A percentile compares a stretch with the other conserved stretches of the same genome.
Evolutionary conservation across 2,113 vertebrate species (phyloP).

Genomic region (Hydrolagus affinis): DNA sequence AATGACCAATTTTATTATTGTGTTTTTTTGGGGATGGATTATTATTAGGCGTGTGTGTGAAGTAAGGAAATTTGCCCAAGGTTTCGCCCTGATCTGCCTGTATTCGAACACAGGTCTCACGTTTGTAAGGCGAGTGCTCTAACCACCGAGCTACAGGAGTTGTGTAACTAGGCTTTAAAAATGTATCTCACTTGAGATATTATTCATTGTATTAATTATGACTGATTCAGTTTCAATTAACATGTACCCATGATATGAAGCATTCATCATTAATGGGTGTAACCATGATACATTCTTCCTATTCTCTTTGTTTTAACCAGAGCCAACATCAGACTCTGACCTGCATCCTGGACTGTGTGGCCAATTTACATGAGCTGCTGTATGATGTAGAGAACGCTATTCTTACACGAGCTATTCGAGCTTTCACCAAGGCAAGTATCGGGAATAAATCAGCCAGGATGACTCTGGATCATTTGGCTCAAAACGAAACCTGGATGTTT

Average conservation of each 20-base stretch:
- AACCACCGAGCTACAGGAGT: no score
- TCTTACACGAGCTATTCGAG: constrained; percentile 69
- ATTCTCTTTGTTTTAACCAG: constrained; percentile 50
- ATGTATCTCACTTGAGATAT: no score
- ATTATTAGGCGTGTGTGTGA: no score
- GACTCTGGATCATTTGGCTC: not conserved
- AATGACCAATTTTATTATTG: no score
- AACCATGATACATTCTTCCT: not conserved
- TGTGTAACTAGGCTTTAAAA: no score
- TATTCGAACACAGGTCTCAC: no score
- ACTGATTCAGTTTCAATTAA: not conserved
- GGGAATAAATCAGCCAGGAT: not conserved
- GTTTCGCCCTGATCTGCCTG: no score
- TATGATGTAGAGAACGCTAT: constrained; percentile 66
- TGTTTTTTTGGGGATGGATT: no score
- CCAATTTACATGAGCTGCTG: constrained; percentile 66
- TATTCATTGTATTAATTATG: no score
- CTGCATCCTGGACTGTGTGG: constrained; percentile 78
- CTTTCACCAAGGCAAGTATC: constrained; percentile 77
- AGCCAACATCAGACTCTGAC: constrained; percentile 76
- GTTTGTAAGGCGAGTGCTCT: no score
- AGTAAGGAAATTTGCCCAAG: no score
- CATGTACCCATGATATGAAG: not conserved
- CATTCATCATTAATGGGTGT: not conserved
- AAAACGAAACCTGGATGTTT: no score